phyloP scores from a whole-genome alignment of 2,113 vertebrate species.

The Sander vitreus region DNA sequence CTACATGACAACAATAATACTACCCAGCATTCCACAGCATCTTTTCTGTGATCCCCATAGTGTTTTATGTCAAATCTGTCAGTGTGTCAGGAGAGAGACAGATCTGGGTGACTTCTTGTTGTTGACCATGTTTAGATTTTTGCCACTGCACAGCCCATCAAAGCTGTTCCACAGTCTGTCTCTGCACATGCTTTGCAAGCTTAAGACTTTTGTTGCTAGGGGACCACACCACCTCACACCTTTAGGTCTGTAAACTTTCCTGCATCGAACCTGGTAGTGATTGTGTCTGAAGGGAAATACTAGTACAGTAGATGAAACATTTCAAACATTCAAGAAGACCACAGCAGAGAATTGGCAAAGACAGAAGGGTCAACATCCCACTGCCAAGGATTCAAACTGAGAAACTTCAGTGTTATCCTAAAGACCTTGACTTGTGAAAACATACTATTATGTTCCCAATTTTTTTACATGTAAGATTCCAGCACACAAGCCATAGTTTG shows the following conservation, averaged over 20 bases:
- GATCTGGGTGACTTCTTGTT: slow-evolving; percentile 17
- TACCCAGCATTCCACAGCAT: neutral
- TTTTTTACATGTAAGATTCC: neutral
- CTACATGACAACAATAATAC: slow-evolving; percentile 61
- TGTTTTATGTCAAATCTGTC: slow-evolving; percentile 43
- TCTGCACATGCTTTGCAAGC: slow-evolving; percentile 12
- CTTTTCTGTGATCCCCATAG: slow-evolving; percentile 9
- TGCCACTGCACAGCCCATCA: slow-evolving; percentile 25
- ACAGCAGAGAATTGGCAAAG: neutral
- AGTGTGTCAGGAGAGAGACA: neutral
- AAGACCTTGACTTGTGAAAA: neutral
- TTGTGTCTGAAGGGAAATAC: slow-evolving; percentile 18
- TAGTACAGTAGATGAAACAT: slow-evolving; percentile 16
- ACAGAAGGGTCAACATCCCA: neutral
- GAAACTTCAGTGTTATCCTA: neutral
- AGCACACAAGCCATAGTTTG: slow-evolving; percentile 2
- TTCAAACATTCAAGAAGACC: slow-evolving; percentile 15
- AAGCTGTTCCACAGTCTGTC: neutral
- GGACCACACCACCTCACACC: slow-evolving; percentile 17
- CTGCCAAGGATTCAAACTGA: neutral
- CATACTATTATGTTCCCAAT: neutral
- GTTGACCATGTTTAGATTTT: slow-evolving; percentile 11
- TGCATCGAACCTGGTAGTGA: slow-evolving; percentile 10
- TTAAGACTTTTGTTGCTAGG: slow-evolving; percentile 25
- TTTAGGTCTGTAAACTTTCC: slow-evolving; percentile 8